Evolutionary conservation across 92 coral and sea anemone species (phyloP), one percentile per base, ranked within the genome.

Genomic region (Porites divaricata): DNA sequence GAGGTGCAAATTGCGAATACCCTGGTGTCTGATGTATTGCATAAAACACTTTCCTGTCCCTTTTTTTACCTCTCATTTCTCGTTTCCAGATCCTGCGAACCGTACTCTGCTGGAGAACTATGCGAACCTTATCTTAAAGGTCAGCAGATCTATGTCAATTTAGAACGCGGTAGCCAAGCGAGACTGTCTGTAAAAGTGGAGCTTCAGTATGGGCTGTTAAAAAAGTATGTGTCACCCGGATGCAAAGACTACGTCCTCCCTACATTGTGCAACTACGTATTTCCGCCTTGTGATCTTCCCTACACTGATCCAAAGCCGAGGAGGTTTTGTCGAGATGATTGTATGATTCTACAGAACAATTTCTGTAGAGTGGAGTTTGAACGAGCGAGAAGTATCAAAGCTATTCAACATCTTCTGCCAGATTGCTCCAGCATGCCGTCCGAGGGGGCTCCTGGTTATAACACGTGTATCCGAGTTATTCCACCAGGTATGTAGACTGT

Each of bases 301-400:
- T 87, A 88, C 9, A 76, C 86, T 13, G 69, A 69, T 63, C 91
- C 98, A 0, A 88, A 82, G 61, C 91, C 93, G 50, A 83, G 86
- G 75, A 66, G 69, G 84, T 87, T 94, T 24, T 94, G 98, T 35
- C 93, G 70, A 62, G 98, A 92, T 26, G 98, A 94, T 73, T 94
- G 98, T 79, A 56, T 85, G 23, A 81, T 76, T 16, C 51, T 94
- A 23, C 89, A 94, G 86, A 87, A 81, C 17, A 78, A 85, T 57
- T 57, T 88, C 6, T 94, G 98, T 64, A 87, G 68, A 67, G 0
- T 13, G 19, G 98, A 94, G 72, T 94, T 92, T 41, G 41, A 57
- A 2, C 65, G 64, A 17, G 90, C 85, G 0, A 67, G 75, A 11
- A 8, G 21, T 0, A 22, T 45, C 14, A 0, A 20, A 6, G 8